Evolutionary conservation across 2,888 invertebrate genomes (phyloP), one percentile per base, ranked within the genome.

Genomic region (Leptothorax acervorum): DNA sequence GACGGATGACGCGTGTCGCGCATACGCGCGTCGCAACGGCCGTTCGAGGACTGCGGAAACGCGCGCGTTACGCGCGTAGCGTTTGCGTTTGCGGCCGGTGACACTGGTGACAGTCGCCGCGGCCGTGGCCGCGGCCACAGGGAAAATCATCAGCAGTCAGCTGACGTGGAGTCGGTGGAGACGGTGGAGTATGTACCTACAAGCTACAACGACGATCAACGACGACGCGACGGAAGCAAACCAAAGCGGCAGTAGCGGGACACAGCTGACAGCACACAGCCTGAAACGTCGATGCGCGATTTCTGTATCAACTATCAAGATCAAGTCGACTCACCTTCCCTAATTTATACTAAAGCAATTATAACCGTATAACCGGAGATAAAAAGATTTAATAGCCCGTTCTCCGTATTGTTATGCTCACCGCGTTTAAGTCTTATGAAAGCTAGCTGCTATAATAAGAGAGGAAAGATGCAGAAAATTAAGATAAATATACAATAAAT

Each of bases 11-110:
- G 78, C 48, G 57, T 53, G 66, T 15, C 55, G 51, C 5, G 51
- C 5, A 48, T 57, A 71, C 79, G 60, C 60, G 11, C 73, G 89
- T 95, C 95, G 86, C 86, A 76, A 70, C 89, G 85, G 74, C 68
- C 82, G 73, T 62, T 81, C 70, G 79, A 66, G 76, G 85, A 89
- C 89, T 89, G 85, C 84, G 0, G 35, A 1, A 35, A 35, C 45
- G 71, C 65, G 55, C 68, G 57, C 76, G 70, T 48, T 55, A n/a
- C n/a, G n/a, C n/a, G 35, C 6, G 35, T 35, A 5, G 35, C 35
- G 35, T 4, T 35, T 35, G 35, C 35, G 35, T 4, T 42, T 62
- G 63, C 73, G 71, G 62, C 35, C 51, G 8, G 78, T 31, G 75
- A 73, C 35, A 53, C 28, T 53, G 35, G 6, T 35, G 35, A 35